Evolutionary conservation across 2,113 vertebrate species (phyloP), one percentile per base, ranked within the genome.

Genomic region (Notiomystis cincta): DNA sequence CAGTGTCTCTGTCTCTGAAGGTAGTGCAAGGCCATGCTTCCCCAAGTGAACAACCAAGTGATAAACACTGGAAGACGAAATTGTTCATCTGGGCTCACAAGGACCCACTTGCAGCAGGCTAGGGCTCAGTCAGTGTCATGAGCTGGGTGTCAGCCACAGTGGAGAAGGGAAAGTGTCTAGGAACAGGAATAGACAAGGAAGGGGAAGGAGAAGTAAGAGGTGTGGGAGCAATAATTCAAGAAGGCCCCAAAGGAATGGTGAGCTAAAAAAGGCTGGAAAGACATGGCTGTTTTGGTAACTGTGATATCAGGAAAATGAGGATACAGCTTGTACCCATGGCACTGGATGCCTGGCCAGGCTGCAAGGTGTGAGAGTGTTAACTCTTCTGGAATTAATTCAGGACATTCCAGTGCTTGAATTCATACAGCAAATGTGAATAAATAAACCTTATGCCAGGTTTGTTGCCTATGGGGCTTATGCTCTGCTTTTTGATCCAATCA

Each of bases 361-460:
- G 28, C 0, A 0, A 75, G 62, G 47, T 85, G 71, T 33, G 60
- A 94, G 95, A 88, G 79, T 0, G 47, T 92, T 95, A 93, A 94
- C 79, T 76, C 64, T 77, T 77, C 82, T 94, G 94, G 93, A 86
- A 90, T 37, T 1, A 0, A 51, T 81, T 86, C 72, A 94, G 83
- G n/a, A 81, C 89, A 91, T 95, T 96, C 89, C 94, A 87, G 31
- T 3, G 3, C 88, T 89, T 90, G 27, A 89, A 86, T 73, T 83
- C 85, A 81, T 31, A 70, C 6, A 64, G 72, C 56, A 84, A 95
- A 95, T n/a, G n/a, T n/a, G n/a, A n/a, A n/a, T n/a, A n/a, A 96
- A 92, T 94, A 93, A 94, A 90, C 82, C 11, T 89, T 13, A 2
- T 48, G 40, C 66, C 90, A 93, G 45, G 47, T 14, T 3, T 80